phyloP scores from a whole-genome alignment of 2,797 vertebrate species.

The Centroberyx gerrardi region DNA sequence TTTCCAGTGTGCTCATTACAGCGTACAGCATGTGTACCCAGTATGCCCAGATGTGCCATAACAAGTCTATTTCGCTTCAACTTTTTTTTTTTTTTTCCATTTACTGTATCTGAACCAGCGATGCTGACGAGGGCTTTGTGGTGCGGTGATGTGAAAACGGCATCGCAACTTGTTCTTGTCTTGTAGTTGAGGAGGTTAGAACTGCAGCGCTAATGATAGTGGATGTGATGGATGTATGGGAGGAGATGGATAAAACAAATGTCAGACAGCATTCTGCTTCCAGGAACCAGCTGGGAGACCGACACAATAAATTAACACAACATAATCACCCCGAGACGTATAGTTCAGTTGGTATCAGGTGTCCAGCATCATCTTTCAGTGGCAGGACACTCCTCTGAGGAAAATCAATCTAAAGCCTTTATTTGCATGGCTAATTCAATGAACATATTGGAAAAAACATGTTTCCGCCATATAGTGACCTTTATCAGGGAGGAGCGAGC shows the following conservation, averaged over 20 bases:
- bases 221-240: constrained; percentile 8
- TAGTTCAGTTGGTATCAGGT: not conserved
- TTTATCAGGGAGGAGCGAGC: constrained; percentile 23
- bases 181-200: constrained; percentile 13
- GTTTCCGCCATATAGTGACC: constrained; percentile 9
- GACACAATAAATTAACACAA: constrained; percentile 1
- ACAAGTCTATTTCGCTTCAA: constrained; percentile 14
- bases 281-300: constrained; percentile 2
- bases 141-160: constrained; percentile 2
- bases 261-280: constrained; percentile 1
- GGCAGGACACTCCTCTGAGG: no score
- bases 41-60: constrained; percentile 4
- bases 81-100: constrained; percentile 39
- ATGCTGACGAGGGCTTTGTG: not conserved
- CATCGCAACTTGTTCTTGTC: constrained; percentile 18
- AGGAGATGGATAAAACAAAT: constrained; percentile 35
- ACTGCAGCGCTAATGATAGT: not conserved
- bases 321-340: not conserved
- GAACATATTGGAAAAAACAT: not conserved
- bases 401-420: not conserved
- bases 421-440: not conserved
- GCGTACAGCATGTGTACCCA: not conserved
- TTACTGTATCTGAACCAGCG: not conserved
- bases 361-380: no score
- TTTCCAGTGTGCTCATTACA: not conserved